phyloP scores from a whole-genome alignment of 2,113 vertebrate genomes.

The Datnioides undecimradiatus region DNA sequence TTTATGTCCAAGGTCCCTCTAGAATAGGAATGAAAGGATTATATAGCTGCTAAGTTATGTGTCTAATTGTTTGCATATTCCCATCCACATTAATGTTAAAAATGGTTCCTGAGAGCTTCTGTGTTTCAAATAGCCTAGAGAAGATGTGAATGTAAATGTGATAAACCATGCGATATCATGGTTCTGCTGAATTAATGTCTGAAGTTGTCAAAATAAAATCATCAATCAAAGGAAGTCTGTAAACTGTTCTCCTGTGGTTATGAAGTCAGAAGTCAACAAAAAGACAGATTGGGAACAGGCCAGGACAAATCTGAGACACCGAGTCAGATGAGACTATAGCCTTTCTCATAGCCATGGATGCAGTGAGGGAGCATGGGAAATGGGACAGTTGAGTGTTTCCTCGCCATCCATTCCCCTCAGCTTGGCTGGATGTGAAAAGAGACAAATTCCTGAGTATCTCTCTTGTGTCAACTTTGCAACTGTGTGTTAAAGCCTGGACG shows the following conservation, averaged over 20 bases:
- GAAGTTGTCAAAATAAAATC: not conserved
- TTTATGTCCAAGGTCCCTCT: too few species aligned
- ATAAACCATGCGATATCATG: too few species aligned
- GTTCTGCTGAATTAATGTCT: too few species aligned
- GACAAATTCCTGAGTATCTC: constrained; percentile 61
- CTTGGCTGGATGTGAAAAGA: constrained; percentile 53
- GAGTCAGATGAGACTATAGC: not conserved
- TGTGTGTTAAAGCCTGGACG: constrained; percentile 29
- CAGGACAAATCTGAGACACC: not conserved
- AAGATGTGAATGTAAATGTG: too few species aligned
- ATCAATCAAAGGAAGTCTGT: not conserved
- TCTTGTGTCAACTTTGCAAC: constrained; percentile 68
- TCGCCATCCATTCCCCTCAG: constrained; percentile 8
- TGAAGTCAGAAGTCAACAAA: not conserved
- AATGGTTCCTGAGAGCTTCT: too few species aligned
- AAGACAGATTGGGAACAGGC: not conserved
- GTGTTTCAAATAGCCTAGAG: too few species aligned
- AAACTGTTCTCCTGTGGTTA: not conserved
- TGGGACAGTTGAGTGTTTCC: constrained; percentile 16
- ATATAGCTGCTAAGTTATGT: too few species aligned
- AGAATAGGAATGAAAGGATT: too few species aligned
- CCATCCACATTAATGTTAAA: too few species aligned
- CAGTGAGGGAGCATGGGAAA: constrained; percentile 49
- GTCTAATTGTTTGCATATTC: too few species aligned
- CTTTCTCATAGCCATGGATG: not conserved